Conservation (phyloP, 2,888 invertebrate genomes). For the Drosophila tripunctata region DNA sequence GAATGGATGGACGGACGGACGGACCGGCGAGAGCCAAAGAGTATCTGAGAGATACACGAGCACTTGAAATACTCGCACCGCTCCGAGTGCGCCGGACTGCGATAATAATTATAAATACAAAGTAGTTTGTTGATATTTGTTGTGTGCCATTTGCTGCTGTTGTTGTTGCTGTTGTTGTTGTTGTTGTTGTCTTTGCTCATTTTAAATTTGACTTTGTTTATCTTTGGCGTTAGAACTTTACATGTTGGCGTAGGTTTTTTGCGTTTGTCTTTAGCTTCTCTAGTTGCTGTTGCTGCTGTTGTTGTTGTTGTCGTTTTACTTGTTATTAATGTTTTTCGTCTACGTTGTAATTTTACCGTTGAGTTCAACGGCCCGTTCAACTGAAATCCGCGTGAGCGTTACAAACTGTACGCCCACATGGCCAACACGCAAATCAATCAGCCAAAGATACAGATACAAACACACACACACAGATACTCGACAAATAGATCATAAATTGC, state of each 20-base stretch:
- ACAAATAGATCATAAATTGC: slow-evolving; percentile 46
- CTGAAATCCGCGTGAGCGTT: slow-evolving; percentile 50
- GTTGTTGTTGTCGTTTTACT: slow-evolving; percentile 40
- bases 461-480: neutral
- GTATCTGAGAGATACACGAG: slow-evolving; percentile 71
- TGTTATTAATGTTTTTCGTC: slow-evolving; percentile 39
- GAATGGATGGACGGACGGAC: too few species aligned
- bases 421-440: slow-evolving; percentile 64
- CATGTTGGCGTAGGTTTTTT: slow-evolving; percentile 79
- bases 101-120: slow-evolving; percentile 79
- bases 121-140: slow-evolving; percentile 78
- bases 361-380: slow-evolving; percentile 64
- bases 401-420: slow-evolving; percentile 66
- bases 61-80: slow-evolving; percentile 43
- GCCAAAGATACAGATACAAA: slow-evolving; percentile 7
- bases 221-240: slow-evolving; percentile 80
- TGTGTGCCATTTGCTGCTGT: slow-evolving; percentile 27
- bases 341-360: slow-evolving; percentile 76
- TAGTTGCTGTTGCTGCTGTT: slow-evolving; percentile 18
- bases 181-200: slow-evolving; percentile 49
- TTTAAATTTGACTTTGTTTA: slow-evolving; percentile 68
- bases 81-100: slow-evolving; percentile 36
- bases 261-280: slow-evolving; percentile 17
- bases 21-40: slow-evolving; percentile 9
- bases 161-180: slow-evolving; percentile 18